phyloP scores from a whole-genome alignment of 2,888 invertebrate species.

The Latrodectus elegans region DNA sequence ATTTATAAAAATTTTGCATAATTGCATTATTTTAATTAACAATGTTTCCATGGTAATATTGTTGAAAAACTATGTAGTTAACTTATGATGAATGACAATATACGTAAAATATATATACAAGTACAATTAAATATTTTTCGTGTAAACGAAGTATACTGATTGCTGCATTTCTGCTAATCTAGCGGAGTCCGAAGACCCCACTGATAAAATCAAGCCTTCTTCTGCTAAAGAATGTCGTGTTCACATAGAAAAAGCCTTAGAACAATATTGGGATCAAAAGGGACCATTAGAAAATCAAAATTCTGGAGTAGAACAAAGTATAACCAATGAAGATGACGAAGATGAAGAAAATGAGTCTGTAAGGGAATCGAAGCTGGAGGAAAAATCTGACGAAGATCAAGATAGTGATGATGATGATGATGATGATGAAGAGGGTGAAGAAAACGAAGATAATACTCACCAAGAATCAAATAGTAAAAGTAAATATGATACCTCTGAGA shows the following conservation, averaged over 20 bases:
- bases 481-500: neutral
- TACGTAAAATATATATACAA: too few species aligned
- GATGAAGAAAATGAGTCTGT: slow-evolving; percentile 31
- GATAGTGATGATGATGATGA: slow-evolving; percentile 65
- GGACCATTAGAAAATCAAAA: slow-evolving; percentile 19
- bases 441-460: slow-evolving; percentile 46
- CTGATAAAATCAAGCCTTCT: slow-evolving; percentile 31
- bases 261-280: slow-evolving; percentile 69
- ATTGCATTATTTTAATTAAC: too few species aligned
- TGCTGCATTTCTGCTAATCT: slow-evolving; percentile 5
- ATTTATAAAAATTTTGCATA: too few species aligned
- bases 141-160: neutral
- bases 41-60: too few species aligned
- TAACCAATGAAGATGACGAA: slow-evolving; percentile 20
- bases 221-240: slow-evolving; percentile 69
- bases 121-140: too few species aligned
- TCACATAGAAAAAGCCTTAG: slow-evolving; percentile 71
- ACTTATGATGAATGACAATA: too few species aligned
- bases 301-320: slow-evolving; percentile 23
- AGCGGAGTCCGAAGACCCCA: slow-evolving; percentile 33
- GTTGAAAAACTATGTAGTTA: too few species aligned
- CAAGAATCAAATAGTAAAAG: too few species aligned
- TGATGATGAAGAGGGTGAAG: slow-evolving; percentile 58
- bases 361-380: slow-evolving; percentile 15
- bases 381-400: slow-evolving; percentile 30